Evolutionary conservation across 2,113 vertebrate species (phyloP).

Genomic region (Labrus mixtus): DNA sequence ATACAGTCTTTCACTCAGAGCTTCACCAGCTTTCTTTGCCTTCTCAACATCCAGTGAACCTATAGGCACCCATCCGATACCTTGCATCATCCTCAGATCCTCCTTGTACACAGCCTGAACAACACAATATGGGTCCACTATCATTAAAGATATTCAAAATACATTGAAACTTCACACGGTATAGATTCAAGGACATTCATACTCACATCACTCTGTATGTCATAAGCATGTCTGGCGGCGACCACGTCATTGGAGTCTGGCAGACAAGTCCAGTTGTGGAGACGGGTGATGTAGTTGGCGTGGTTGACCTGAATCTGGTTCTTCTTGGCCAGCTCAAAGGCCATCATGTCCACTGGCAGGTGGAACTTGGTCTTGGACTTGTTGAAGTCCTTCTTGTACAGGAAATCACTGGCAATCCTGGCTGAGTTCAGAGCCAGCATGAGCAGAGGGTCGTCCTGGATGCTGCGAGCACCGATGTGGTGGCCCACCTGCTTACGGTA

Average conservation of each 20-base stretch:
- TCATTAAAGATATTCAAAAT: neutral
- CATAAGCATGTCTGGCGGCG: constrained; percentile 85
- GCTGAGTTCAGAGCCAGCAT: constrained; percentile 89
- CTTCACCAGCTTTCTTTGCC: constrained; percentile 85
- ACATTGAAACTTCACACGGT: accelerated
- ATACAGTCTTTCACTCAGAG: constrained; percentile 89
- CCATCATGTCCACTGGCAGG: constrained; percentile 88
- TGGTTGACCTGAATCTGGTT: constrained; percentile 89
- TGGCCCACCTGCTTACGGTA: constrained; percentile 90
- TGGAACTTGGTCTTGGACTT: constrained; percentile 88
- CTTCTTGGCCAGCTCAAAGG: constrained; percentile 88
- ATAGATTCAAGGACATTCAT: neutral
- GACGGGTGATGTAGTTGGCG: constrained; percentile 84
- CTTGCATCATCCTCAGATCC: constrained; percentile 90
- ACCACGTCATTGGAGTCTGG: constrained; percentile 90
- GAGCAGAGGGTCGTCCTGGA: constrained; percentile 88
- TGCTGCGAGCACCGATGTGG: constrained; percentile 86
- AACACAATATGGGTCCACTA: constrained; percentile 1
- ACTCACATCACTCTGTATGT: constrained; percentile 88
- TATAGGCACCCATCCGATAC: constrained; percentile 91
- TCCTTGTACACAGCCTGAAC: constrained; percentile 87
- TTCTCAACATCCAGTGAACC: constrained; percentile 91
- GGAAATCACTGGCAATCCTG: constrained; percentile 88
- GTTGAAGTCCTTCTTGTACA: constrained; percentile 93
- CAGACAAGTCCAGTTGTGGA: constrained; percentile 91